A percentile compares a stretch with the other conserved stretches of the same genome.
phyloP scores from a whole-genome alignment of 1,140 invertebrate species.

The Aphis craccivora region DNA sequence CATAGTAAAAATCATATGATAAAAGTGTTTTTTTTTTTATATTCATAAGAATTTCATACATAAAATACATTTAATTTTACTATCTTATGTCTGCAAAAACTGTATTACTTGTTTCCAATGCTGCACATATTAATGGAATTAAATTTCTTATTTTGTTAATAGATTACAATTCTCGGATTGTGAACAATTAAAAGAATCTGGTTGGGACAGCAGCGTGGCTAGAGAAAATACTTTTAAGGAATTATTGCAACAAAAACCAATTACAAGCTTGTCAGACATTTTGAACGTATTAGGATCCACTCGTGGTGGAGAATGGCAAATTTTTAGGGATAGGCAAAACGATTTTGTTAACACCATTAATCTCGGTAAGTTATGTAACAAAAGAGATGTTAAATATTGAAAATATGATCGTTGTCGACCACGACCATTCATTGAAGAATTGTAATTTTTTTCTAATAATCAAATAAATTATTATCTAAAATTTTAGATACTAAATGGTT shows the following conservation, averaged over 20 bases:
- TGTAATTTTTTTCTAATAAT: background rate
- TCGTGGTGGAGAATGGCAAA: background rate
- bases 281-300: background rate
- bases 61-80: no score
- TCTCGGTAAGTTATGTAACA: background rate
- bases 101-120: background rate
- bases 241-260: background rate
- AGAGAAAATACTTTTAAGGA: background rate
- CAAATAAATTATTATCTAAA: background rate
- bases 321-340: background rate
- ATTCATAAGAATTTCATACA: no score
- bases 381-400: background rate
- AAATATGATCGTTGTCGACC: background rate
- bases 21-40: no score
- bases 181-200: background rate
- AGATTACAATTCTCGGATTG: background rate
- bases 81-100: no score
- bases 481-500: no score
- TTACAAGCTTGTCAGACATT: background rate
- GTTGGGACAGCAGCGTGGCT: background rate
- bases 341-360: conserved; percentile 26
- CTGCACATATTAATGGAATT: background rate
- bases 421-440: background rate
- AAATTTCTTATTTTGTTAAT: background rate
- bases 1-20: no score